phyloP scores from a whole-genome alignment of 2,888 invertebrate species.

The Cryptus viduatorius region DNA sequence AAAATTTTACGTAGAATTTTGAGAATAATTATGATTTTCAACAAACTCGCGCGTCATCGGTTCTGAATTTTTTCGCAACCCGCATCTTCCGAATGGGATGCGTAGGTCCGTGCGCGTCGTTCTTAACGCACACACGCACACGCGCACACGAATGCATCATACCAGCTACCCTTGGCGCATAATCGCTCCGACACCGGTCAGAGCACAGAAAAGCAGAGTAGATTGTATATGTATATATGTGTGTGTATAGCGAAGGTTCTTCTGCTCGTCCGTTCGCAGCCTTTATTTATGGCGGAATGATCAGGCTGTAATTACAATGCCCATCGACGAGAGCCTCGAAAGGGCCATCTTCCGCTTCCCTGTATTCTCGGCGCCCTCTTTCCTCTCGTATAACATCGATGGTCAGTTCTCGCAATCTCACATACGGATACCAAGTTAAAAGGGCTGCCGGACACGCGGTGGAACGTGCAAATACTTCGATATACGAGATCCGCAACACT shows the following conservation, averaged over 20 bases:
- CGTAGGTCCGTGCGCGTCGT: conserved; percentile 34
- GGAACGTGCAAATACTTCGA: conserved; percentile 50
- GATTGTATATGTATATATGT: neutral
- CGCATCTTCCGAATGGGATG: neutral
- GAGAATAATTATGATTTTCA: neutral
- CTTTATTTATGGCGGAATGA: conserved; percentile 82
- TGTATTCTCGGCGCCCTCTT: conserved; percentile 53
- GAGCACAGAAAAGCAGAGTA: conserved; percentile 58
- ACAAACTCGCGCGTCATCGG: conserved; percentile 23
- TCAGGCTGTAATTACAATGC: conserved; percentile 81
- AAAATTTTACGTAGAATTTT: conserved; percentile 16
- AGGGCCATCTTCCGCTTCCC: conserved; percentile 76
- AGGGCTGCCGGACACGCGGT: conserved; percentile 31
- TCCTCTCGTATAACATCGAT: conserved; percentile 53
- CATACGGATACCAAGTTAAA: conserved; percentile 36
- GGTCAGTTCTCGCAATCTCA: conserved; percentile 40
- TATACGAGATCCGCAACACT: conserved; percentile 37
- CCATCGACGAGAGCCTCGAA: conserved; percentile 73
- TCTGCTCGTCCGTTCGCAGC: conserved; percentile 68
- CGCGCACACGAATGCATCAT: conserved; percentile 7
- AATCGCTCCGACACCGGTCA: conserved; percentile 68
- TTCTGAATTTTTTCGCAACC: neutral
- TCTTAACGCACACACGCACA: conserved; percentile 7
- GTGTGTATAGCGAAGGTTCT: conserved; percentile 51
- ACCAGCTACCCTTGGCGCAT: conserved; percentile 59